These are phyloP conservation scores for Anisognathus igniventris DNA, from an alignment of 2,797 vertebrate genomes.

Conservation along the genomic window DNA sequence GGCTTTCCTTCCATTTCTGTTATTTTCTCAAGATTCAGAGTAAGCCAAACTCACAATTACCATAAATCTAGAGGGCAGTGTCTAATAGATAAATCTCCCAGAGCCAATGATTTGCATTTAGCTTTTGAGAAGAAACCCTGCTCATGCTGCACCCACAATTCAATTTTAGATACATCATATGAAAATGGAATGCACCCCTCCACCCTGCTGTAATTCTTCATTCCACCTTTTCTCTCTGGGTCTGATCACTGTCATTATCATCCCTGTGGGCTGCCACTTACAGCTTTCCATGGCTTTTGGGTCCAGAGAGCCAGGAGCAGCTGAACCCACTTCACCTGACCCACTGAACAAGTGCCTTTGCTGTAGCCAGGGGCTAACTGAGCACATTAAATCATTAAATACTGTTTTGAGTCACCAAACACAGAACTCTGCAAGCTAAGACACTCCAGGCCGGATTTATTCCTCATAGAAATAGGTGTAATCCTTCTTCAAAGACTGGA, in stretches of 20 bases:
- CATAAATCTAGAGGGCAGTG: neutral
- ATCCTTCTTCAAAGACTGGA: neutral
- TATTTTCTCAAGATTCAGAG: neutral
- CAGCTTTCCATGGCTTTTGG: neutral
- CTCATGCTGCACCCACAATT: neutral
- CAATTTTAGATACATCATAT: neutral
- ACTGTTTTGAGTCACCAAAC: neutral
- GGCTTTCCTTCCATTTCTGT: neutral
- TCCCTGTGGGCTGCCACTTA: neutral
- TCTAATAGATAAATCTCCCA: neutral
- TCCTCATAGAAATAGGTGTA: neutral
- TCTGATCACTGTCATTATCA: neutral
- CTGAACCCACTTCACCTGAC: neutral
- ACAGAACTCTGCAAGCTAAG: neutral
- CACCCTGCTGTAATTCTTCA: neutral
- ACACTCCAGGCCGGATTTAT: neutral
- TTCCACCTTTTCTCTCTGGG: neutral
- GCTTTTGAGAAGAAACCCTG: neutral
- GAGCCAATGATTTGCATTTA: neutral
- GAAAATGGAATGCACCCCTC: neutral
- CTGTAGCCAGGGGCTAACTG: neutral
- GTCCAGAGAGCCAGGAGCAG: neutral
- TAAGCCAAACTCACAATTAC: neutral
- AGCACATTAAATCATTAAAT: neutral
- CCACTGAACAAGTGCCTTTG: neutral